Conservation (phyloP, 2,113 vertebrate species). For the Alectura lathami region DNA sequence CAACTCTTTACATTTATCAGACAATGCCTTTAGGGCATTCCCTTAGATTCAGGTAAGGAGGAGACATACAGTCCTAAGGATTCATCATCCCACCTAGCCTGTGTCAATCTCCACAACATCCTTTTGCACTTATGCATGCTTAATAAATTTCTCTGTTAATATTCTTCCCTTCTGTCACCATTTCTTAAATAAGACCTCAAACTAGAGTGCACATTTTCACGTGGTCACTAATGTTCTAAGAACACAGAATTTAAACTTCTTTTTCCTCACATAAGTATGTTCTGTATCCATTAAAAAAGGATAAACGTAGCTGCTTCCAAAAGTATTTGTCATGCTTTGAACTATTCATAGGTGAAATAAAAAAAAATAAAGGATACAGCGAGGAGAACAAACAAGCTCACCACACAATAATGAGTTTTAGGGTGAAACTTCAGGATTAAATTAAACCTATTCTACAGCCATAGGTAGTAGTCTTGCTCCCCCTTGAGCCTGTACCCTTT, state of each 20-base stretch:
- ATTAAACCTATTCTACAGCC: not conserved
- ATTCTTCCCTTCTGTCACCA: not conserved
- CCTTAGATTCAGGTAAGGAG: not conserved
- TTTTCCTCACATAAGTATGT: not conserved
- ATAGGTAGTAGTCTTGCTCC: constrained; percentile 36
- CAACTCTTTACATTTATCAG: not conserved
- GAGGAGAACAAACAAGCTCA: not conserved
- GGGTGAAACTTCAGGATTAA: not conserved
- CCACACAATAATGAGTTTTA: not conserved
- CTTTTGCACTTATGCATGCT: rapidly evolving
- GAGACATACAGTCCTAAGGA: not conserved
- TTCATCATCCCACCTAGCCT: not conserved
- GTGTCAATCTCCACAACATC: not conserved
- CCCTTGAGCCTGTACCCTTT: not conserved
- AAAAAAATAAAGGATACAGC: not conserved
- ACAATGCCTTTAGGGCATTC: not conserved
- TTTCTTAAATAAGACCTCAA: not conserved
- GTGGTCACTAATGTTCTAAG: not conserved
- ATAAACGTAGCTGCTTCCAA: not conserved
- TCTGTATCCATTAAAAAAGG: not conserved
- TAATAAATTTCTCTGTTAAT: not conserved
- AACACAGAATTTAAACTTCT: not conserved
- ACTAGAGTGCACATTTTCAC: not conserved
- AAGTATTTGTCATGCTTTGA: not conserved
- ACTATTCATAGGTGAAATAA: not conserved